Conservation (phyloP, 2,888 invertebrate species). For the Xestoiulus laeticollis region DNA sequence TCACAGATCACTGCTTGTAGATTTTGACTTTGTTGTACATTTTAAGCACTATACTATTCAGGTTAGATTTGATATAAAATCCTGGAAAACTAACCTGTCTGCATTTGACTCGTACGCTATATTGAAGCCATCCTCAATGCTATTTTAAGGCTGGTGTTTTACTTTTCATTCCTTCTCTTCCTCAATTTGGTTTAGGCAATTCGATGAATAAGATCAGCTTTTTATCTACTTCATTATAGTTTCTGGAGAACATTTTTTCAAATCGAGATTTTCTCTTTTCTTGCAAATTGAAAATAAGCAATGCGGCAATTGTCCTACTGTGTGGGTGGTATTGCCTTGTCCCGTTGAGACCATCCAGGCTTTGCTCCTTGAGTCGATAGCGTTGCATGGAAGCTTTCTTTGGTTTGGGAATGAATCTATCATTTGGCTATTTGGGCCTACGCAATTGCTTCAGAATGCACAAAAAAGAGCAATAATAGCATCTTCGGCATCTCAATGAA, state of each 20-base stretch:
- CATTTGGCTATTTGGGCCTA: background rate
- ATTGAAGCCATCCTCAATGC: too few relatives aligned
- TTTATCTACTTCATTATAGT: background rate
- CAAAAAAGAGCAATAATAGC: slow-evolving; percentile 7
- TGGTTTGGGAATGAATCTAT: background rate
- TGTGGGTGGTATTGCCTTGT: background rate
- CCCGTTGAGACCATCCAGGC: background rate
- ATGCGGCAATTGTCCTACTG: background rate
- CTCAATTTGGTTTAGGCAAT: background rate
- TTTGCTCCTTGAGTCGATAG: background rate
- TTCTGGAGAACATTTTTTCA: background rate
- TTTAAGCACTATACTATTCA: too few relatives aligned
- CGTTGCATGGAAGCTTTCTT: background rate
- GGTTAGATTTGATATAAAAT: too few relatives aligned
- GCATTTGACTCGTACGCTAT: too few relatives aligned
- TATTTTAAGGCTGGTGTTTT: too few relatives aligned
- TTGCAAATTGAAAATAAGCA: background rate
- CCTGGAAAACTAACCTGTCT: too few relatives aligned
- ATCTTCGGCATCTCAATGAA: slow-evolving; percentile 1
- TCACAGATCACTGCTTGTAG: too few relatives aligned
- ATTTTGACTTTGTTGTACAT: too few relatives aligned
- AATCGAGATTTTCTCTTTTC: background rate
- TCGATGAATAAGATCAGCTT: background rate
- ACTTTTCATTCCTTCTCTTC: background rate
- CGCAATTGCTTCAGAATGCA: background rate